phyloP scores from a whole-genome alignment of 1,140 invertebrate species.

The Euborellia annulipes region DNA sequence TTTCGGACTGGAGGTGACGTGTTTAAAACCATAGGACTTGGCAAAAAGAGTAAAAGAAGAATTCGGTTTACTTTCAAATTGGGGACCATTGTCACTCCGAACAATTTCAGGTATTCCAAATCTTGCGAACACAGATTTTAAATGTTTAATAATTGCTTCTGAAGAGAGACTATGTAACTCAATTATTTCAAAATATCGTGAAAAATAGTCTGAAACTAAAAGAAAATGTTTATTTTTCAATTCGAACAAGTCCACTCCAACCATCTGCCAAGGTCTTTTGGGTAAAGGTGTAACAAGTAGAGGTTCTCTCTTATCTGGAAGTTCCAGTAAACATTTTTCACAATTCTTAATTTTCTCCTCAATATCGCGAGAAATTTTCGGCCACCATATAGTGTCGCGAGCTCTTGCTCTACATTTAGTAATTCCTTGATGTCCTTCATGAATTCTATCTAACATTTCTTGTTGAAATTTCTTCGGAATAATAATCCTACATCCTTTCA shows the following conservation, averaged over 20 bases:
- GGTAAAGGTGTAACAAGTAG: no score
- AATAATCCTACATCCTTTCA: background rate
- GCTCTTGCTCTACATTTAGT: background rate
- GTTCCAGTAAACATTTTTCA: background rate
- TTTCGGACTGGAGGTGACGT: slow-evolving; percentile 5
- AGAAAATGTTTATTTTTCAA: no score
- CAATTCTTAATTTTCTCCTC: background rate
- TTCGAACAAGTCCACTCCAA: no score
- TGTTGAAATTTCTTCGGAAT: background rate
- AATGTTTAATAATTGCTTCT: background rate
- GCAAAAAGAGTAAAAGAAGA: slow-evolving; percentile 7
- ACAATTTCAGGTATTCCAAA: slow-evolving; percentile 12
- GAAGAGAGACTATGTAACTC: no score
- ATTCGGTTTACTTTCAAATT: slow-evolving; percentile 9
- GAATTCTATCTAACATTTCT: slow-evolving; percentile 2
- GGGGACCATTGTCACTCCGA: slow-evolving; percentile 10
- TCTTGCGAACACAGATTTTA: slow-evolving; percentile 11
- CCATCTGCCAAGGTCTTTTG: no score
- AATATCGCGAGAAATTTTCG: background rate
- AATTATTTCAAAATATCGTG: no score
- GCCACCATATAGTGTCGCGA: background rate
- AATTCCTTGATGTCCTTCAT: slow-evolving; percentile 1
- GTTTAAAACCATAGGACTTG: slow-evolving; percentile 9
- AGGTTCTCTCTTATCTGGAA: no score
- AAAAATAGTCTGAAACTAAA: no score